Conservation (phyloP, 2,113 vertebrate species). For the Condylura cristata region DNA sequence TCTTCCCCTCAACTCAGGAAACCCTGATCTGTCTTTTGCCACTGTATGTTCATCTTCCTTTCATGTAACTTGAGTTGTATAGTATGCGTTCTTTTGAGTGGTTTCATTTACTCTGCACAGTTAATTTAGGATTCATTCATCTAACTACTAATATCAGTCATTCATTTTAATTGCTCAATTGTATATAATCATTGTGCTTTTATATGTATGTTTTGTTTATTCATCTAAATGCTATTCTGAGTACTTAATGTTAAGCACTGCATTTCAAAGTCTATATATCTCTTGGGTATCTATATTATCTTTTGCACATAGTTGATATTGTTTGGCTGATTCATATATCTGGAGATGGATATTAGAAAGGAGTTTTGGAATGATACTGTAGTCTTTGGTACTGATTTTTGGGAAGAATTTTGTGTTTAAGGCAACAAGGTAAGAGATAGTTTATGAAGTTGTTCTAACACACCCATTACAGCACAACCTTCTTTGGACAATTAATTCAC, state of each 20-base stretch:
- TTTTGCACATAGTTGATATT: not conserved
- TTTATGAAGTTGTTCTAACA: not conserved
- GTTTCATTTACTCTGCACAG: not conserved
- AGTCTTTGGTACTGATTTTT: not conserved
- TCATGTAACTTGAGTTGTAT: not conserved
- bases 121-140: not conserved
- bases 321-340: not conserved
- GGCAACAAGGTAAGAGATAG: not conserved
- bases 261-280: not conserved
- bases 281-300: not conserved
- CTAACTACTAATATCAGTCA: not conserved
- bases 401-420: not conserved
- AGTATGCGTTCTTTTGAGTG: not conserved
- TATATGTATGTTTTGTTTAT: not conserved
- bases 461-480: not conserved
- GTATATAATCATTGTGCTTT: not conserved
- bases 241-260: not conserved
- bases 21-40: not conserved
- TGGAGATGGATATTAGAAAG: not conserved
- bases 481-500: not conserved
- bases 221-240: not conserved
- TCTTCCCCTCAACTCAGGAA: not conserved
- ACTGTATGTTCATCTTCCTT: not conserved
- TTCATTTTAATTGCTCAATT: not conserved
- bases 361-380: not conserved